Conservation (phyloP, 2,113 vertebrate species). For the Ammodramus savannarum region DNA sequence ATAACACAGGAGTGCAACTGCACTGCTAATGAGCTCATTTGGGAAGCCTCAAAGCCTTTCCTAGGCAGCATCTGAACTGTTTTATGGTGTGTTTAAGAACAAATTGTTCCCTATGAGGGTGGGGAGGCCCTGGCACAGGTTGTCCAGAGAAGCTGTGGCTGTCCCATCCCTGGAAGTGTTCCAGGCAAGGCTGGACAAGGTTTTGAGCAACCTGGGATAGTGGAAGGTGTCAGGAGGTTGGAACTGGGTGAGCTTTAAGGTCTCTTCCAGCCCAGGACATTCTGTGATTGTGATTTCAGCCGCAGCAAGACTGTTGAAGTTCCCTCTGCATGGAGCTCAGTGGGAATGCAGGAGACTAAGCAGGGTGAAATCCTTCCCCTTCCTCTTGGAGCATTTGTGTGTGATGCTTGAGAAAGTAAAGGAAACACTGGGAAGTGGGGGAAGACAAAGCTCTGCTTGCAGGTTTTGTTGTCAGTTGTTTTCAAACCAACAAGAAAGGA, state of each 20-base stretch:
- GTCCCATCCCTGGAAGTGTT: neutral
- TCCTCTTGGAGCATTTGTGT: neutral
- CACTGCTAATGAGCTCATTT: neutral
- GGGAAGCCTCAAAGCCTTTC: neutral
- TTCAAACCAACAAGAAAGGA: neutral
- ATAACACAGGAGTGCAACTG: neutral
- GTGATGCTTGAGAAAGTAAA: neutral
- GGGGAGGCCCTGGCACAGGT: neutral
- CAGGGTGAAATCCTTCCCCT: neutral
- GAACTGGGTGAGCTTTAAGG: neutral
- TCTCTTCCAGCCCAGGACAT: neutral
- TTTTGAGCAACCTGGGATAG: neutral
- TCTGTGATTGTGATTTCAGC: neutral
- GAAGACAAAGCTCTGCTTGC: neutral
- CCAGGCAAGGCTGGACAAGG: accelerated
- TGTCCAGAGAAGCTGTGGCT: neutral
- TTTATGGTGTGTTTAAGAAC: neutral
- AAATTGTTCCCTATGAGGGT: neutral
- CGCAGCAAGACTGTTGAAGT: neutral
- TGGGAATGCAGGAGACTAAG: neutral
- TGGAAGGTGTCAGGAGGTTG: neutral
- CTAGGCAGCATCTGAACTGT: neutral
- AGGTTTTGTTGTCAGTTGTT: neutral
- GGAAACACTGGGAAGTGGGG: neutral
- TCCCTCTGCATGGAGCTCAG: neutral